Conservation (phyloP, 2,113 vertebrate genomes). For the Alexandromys fortis region DNA sequence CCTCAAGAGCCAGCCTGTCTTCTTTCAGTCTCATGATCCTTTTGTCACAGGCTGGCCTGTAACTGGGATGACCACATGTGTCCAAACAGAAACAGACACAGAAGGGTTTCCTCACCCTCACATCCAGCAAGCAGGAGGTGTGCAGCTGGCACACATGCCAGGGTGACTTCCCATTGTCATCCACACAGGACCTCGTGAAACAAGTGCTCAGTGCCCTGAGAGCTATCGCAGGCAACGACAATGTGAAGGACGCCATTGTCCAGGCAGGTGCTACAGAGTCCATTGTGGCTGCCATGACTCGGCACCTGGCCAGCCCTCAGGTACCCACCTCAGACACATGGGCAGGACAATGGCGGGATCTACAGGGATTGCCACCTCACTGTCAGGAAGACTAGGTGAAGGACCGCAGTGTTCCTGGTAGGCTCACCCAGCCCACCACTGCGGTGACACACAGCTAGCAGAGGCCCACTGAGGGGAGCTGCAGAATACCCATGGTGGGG, state of each 20-base stretch:
- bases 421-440: neutral
- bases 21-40: neutral
- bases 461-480: neutral
- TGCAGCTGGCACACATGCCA: neutral
- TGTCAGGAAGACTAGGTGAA: neutral
- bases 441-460: fast-evolving
- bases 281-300: constrained; percentile 93
- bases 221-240: constrained; percentile 95
- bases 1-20: neutral
- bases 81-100: neutral
- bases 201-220: constrained; percentile 92
- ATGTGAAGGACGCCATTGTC: constrained; percentile 94
- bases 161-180: neutral
- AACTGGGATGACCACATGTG: neutral
- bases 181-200: constrained; percentile 91
- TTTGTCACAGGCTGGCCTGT: neutral
- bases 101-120: neutral
- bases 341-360: neutral
- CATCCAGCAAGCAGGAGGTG: neutral
- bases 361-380: neutral
- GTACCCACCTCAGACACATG: constrained; percentile 69
- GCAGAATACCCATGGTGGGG: neutral
- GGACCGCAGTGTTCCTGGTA: too few relatives aligned
- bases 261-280: constrained; percentile 89
- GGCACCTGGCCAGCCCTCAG: constrained; percentile 90